Evolutionary conservation across 2,113 vertebrate genomes (phyloP).

Genomic region (Grammomys dolichurus): DNA sequence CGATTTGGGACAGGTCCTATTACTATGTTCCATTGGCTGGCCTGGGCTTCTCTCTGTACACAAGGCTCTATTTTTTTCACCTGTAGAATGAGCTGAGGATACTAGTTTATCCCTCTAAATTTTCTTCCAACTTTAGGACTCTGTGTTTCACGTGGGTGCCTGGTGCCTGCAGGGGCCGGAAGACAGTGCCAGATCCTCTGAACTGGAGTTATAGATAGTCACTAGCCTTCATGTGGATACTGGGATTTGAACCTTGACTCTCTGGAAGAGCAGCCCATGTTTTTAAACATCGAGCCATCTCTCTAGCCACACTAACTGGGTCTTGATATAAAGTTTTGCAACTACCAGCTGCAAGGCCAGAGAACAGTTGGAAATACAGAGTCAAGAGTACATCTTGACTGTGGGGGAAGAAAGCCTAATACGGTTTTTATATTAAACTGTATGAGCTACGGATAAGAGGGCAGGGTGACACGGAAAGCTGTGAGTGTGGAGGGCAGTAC

Average conservation of each 20-base stretch:
- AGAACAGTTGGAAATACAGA: not conserved
- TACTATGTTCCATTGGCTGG: not conserved
- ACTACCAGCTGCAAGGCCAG: not conserved
- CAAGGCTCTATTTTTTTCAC: not conserved
- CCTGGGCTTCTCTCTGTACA: not conserved
- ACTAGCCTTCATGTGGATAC: not conserved
- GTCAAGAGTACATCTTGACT: not conserved
- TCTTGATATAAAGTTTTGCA: not conserved
- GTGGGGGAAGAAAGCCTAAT: not conserved
- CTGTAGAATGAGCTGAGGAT: not conserved
- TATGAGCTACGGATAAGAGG: not conserved
- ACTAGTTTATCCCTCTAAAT: not conserved
- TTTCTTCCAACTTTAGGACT: conserved; percentile 30
- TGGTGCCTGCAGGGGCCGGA: not conserved
- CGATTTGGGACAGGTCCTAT: not conserved
- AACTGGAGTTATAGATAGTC: not conserved
- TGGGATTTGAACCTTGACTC: not conserved
- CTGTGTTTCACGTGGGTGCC: not conserved
- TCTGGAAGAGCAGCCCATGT: not conserved
- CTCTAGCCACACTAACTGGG: not conserved
- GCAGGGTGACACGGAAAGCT: not conserved
- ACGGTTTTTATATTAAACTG: not conserved
- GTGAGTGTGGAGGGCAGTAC: not conserved
- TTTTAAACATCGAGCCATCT: not conserved
- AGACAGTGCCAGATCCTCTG: not conserved